Base-by-base conservation (phyloP, 2,888 invertebrate genomes). In the Amphipoea lucens region DNA sequence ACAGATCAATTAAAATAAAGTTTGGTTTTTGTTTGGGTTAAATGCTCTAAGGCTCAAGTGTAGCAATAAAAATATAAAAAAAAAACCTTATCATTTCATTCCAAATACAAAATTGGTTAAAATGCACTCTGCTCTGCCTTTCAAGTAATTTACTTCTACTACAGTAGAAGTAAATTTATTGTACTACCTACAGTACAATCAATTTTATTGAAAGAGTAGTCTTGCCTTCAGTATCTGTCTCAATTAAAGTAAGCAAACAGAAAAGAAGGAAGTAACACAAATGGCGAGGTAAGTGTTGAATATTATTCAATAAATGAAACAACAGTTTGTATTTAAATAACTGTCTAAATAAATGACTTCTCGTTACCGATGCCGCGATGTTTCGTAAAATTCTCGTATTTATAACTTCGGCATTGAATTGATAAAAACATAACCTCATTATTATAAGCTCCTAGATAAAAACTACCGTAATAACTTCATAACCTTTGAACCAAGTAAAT, bases 401-500 rank as follows among this genome's bases (percentile, higher is more conserved):
- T n/a, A 17, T 23, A 60, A 11, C 36, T 48, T 36, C 14, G 9
- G 20, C n/a, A 83, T 40, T 73, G 3, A 60, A 75, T 23, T 76
- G 5, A n/a, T 76, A 45, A 62, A 68, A 77, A 72, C 51, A 77
- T 82, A 85, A 82, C 86, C 84, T 84, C 20, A 29, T 29, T 62
- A n/a, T 36, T 14, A 68, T 5, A 23, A n/a, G 42, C 29, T 48
- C 23, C 3, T 29, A 68, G 7, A n/a, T 67, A 40, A 29, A 70
- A 63, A 29, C 9, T 40, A 20, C 17, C 5, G 42, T 74, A 66
- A 14, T 40, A 23, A 48, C 48, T 51, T 62, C 2, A 14, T 57
- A 83, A 82, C 76, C 77, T 70, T 79, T 66, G 79, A 77, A 57
- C 66, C 29, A 63, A 23, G 20, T 36, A 65, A 57, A 40, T 36